Evolutionary conservation across 2,113 vertebrate genomes (phyloP).

Genomic region (Archocentrus centrarchus): DNA sequence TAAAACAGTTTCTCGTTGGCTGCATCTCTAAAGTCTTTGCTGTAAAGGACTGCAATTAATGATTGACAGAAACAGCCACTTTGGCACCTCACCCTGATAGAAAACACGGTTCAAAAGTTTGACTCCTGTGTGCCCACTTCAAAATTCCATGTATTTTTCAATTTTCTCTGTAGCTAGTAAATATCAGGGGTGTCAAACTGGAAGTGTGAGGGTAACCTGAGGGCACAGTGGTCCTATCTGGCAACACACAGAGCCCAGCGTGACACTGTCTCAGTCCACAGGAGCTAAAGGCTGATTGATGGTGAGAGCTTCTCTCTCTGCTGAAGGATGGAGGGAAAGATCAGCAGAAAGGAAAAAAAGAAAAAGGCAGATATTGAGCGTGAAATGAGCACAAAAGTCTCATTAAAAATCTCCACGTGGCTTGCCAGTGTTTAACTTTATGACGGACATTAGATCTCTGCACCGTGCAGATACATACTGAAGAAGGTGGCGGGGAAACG

Average conservation of each 20-base stretch:
- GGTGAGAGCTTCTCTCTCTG: conserved; percentile 44
- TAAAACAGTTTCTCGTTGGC: conserved; percentile 30
- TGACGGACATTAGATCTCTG: conserved; percentile 60
- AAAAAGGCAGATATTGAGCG: conserved; percentile 36
- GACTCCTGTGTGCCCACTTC: conserved; percentile 37
- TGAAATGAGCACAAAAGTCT: conserved; percentile 58
- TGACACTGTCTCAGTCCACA: conserved; percentile 62
- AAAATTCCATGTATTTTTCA: conserved; percentile 61
- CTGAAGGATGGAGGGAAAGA: conserved; percentile 23
- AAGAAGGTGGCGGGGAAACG: conserved; percentile 13
- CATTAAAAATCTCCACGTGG: conserved; percentile 64
- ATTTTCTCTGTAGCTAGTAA: conserved; percentile 59
- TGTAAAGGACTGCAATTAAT: conserved; percentile 29
- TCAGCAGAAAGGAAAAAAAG: neutral
- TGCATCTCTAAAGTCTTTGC: conserved; percentile 8
- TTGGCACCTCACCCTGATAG: conserved; percentile 6
- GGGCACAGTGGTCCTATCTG: conserved; percentile 64
- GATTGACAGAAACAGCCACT: conserved; percentile 56
- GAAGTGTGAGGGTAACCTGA: conserved; percentile 59
- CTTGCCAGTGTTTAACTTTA: conserved; percentile 61
- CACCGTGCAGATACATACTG: conserved; percentile 16
- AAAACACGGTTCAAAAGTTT: conserved; percentile 48
- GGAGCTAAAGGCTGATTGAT: conserved; percentile 66
- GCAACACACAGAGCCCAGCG: conserved; percentile 63
- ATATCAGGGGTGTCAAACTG: conserved; percentile 63